Percentiles rank a stretch among this genome's conserved stretches.
Evolutionary conservation across 2,797 vertebrate species (phyloP).

Genomic region (Paedocypris micromegethes): DNA sequence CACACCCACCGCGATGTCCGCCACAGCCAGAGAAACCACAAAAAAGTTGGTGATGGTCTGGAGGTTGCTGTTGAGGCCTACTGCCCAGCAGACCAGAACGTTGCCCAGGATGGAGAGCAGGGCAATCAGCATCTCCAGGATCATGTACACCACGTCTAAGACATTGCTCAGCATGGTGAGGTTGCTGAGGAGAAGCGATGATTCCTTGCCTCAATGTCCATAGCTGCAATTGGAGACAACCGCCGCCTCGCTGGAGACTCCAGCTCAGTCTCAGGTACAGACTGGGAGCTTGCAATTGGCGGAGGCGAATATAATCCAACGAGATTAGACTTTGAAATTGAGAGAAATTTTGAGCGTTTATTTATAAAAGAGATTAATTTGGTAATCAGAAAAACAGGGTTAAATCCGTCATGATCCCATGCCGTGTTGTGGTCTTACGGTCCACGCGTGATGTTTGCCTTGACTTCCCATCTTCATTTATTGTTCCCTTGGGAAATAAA

Average conservation of each 20-base stretch:
- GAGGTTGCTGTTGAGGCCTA: slow-evolving; percentile 88
- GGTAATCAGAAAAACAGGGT: background rate
- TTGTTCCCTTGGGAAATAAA: slow-evolving; percentile 12
- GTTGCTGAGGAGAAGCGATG: slow-evolving; percentile 50
- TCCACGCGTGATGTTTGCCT: slow-evolving; percentile 3
- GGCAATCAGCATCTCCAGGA: slow-evolving; percentile 86
- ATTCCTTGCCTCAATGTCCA: slow-evolving; percentile 73
- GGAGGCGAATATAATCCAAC: too few species aligned
- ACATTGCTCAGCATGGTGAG: slow-evolving; percentile 73
- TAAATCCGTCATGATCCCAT: slow-evolving; percentile 7
- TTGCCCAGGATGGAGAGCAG: slow-evolving; percentile 88
- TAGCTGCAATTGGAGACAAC: slow-evolving; percentile 73
- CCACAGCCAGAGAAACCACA: slow-evolving; percentile 88
- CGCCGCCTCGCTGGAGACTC: slow-evolving; percentile 8
- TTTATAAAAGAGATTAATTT: background rate
- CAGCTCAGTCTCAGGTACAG: slow-evolving; percentile 9
- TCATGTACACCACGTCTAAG: slow-evolving; percentile 71
- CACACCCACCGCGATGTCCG: slow-evolving; percentile 90
- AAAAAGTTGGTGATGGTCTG: slow-evolving; percentile 97
- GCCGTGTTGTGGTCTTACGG: background rate
- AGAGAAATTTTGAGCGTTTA: too few species aligned
- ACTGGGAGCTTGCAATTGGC: background rate
- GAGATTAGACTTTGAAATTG: too few species aligned
- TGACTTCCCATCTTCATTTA: background rate
- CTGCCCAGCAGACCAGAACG: slow-evolving; percentile 93